Evolutionary conservation across 1,140 invertebrate species (phyloP).

Genomic region (Tigriopus japonicus): DNA sequence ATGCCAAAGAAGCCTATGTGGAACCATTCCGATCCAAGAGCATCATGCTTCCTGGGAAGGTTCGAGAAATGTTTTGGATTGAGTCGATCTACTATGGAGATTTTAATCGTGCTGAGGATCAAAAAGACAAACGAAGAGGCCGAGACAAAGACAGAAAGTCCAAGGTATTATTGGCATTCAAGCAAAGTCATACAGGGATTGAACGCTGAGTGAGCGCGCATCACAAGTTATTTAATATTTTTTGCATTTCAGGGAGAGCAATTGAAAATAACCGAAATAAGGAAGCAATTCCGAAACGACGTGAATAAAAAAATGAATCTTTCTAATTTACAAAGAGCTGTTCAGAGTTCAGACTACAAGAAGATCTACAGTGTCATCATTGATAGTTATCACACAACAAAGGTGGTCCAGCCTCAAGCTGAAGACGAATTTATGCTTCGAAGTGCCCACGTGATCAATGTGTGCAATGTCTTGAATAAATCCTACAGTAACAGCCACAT

Average conservation of each 20-base stretch:
- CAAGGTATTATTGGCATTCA: too few relatives aligned
- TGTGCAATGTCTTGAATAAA: background rate
- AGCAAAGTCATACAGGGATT: too few relatives aligned
- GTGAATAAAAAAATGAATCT: background rate
- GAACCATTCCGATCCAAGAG: too few relatives aligned
- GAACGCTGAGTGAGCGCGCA: too few relatives aligned
- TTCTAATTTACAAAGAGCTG: background rate
- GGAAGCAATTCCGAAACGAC: background rate
- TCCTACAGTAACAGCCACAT: background rate
- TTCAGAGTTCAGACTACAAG: background rate
- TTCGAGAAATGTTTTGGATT: too few relatives aligned
- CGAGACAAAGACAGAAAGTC: too few relatives aligned
- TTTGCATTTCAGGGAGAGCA: background rate
- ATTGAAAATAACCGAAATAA: background rate
- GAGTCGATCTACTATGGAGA: too few relatives aligned
- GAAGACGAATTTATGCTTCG: background rate
- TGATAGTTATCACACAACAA: background rate
- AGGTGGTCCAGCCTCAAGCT: background rate
- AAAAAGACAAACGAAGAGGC: too few relatives aligned
- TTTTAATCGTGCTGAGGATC: too few relatives aligned
- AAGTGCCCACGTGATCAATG: background rate
- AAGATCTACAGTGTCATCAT: background rate
- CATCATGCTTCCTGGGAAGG: too few relatives aligned
- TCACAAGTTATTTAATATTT: too few relatives aligned
- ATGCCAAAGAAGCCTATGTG: too few relatives aligned